Evolutionary conservation across 1,140 invertebrate species (phyloP), one percentile per base, ranked within the genome.

Genomic region (Ceratosolen fusciceps): DNA sequence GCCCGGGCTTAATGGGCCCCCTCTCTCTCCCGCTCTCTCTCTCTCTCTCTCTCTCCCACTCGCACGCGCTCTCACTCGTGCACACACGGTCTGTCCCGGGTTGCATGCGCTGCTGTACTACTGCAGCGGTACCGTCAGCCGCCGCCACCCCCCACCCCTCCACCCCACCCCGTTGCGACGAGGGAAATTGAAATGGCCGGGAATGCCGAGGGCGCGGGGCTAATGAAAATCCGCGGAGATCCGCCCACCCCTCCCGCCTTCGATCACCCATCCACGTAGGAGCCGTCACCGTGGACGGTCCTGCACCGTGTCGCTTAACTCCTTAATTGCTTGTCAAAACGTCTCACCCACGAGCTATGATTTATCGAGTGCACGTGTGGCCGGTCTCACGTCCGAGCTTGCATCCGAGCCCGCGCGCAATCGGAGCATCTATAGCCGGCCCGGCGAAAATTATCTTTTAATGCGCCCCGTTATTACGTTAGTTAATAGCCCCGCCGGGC

Each of bases 301-400:
- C 43, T 47, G 7, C n/a, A 47, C 8, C n/a, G 16, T 24, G 49
- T 74, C 72, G n/a, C 56, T 79, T 67, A 68, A 62, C 72, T 37
- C 16, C 26, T 65, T 80, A 80, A 80, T 80, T 80, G 72, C 78
- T 70, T 70, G 62, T 80, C 78, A 74, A 65, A 58, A 74, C 24
- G 14, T 58, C 52, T 60, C 54, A 8, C 24, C 9, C n/a, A 47
- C 43, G 47, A 47, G n/a, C 39, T n/a, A n/a, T n/a, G n/a, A 16
- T 26, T 68, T 26, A 68, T 68, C 29, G 3, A 29, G 47, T 47
- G 8, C 5, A 5, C 9, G 29, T 2, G 67, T 21, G 29, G 9
- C 8, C 39, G 37, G 9, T n/a, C n/a, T n/a, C n/a, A n/a, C n/a
- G n/a, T n/a, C n/a, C n/a, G n/a, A n/a, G n/a, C n/a, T n/a, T n/a